These are phyloP conservation scores for Leptogaster cylindrica DNA, from an alignment of 2,888 invertebrate genomes.

Conservation along the genomic window DNA sequence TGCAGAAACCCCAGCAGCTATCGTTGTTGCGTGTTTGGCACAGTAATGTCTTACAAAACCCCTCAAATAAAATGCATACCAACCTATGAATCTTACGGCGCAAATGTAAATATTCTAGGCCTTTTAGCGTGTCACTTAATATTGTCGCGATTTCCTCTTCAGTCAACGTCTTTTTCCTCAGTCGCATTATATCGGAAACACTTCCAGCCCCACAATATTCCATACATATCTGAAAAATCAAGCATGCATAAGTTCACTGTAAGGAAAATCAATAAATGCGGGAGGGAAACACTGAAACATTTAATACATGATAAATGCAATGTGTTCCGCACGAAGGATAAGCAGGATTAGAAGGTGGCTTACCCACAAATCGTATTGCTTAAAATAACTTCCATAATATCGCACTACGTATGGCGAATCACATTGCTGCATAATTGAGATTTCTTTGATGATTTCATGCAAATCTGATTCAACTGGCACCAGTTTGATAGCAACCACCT, in stretches of 20 bases:
- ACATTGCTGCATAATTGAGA: slow-evolving; percentile 99
- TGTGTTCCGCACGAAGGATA: neutral
- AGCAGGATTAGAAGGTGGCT: slow-evolving; percentile 51
- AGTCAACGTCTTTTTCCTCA: slow-evolving; percentile 93
- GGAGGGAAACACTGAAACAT: too few species aligned
- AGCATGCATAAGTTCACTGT: slow-evolving; percentile 15
- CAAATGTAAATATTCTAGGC: slow-evolving; percentile 94
- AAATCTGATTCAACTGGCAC: slow-evolving; percentile 99
- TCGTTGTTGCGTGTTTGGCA: neutral
- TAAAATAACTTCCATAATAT: slow-evolving; percentile 99
- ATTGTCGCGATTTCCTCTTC: slow-evolving; percentile 98
- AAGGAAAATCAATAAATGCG: slow-evolving; percentile 27
- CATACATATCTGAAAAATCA: slow-evolving; percentile 87
- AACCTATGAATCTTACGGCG: slow-evolving; percentile 92
- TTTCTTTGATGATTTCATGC: slow-evolving; percentile 99
- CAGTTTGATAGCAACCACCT: slow-evolving; percentile 94
- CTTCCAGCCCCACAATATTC: slow-evolving; percentile 99
- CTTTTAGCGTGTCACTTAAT: slow-evolving; percentile 93
- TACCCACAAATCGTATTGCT: slow-evolving; percentile 98
- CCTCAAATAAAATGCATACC: slow-evolving; percentile 48
- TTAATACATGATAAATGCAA: too few species aligned
- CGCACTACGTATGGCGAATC: slow-evolving; percentile 99
- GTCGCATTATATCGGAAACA: slow-evolving; percentile 98
- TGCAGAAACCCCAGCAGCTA: too few species aligned
- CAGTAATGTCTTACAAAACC: neutral